These are phyloP conservation scores for Sepioteuthis lessoniana DNA, from an alignment of 2,888 invertebrate species.

Conservation along the genomic window DNA sequence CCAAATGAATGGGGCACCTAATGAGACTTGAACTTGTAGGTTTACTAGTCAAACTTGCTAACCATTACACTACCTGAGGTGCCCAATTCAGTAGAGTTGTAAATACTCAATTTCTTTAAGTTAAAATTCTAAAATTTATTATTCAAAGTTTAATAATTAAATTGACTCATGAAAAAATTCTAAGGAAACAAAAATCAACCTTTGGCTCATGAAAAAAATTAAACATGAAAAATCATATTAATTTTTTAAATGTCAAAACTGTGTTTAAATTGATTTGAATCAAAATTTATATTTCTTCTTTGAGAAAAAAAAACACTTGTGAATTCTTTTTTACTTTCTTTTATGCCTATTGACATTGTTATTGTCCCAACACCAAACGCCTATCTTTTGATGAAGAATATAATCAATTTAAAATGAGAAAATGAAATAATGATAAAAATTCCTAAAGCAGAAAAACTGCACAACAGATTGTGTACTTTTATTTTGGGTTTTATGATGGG, in stretches of 20 bases:
- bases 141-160: conserved; percentile 15
- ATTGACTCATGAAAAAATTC: background rate
- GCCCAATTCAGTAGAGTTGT: background rate
- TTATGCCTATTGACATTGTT: background rate
- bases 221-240: background rate
- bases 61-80: too few relatives aligned
- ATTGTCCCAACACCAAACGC: background rate
- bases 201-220: background rate
- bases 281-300: background rate
- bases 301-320: background rate
- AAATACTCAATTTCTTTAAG: background rate
- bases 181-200: background rate
- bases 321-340: background rate
- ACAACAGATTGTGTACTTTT: background rate
- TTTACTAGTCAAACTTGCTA: too few relatives aligned
- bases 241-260: background rate
- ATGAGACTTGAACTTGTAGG: too few relatives aligned
- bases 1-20: too few relatives aligned
- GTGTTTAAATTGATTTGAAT: conserved; percentile 11
- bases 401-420: background rate
- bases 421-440: background rate
- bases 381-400: background rate
- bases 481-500: background rate
- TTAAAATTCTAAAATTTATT: conserved; percentile 6
- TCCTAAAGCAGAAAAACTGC: background rate